phyloP scores from a whole-genome alignment of 2,797 vertebrate genomes.

The Nannoperca obscura region DNA sequence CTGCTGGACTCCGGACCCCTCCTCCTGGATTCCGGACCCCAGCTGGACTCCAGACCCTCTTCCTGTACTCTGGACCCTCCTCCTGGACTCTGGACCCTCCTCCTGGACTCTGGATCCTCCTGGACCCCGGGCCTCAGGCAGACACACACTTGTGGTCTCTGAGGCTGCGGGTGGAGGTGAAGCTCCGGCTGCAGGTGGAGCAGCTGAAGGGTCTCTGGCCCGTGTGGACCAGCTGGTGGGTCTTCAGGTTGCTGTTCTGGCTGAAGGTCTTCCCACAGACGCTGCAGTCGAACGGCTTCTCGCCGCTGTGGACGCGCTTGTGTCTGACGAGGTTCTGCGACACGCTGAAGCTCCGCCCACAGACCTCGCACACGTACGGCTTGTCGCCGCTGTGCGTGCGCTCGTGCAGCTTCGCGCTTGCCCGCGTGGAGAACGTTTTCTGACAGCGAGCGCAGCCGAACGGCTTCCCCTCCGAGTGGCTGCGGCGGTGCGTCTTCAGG shows the following conservation, averaged over 20 bases:
- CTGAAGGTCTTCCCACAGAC: constrained; percentile 70
- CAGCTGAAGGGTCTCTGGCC: constrained; percentile 67
- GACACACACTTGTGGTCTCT: constrained; percentile 50
- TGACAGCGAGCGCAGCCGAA: constrained; percentile 64
- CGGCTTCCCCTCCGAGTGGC: constrained; percentile 62
- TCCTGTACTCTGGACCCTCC: too few relatives aligned
- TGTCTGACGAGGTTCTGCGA: constrained; percentile 70
- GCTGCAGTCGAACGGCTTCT: constrained; percentile 68
- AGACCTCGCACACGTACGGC: constrained; percentile 67
- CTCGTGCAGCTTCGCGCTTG: constrained; percentile 55
- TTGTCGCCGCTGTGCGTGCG: constrained; percentile 68
- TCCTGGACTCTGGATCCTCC: constrained; percentile 14
- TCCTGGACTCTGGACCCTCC: too few relatives aligned
- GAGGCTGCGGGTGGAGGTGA: constrained; percentile 59
- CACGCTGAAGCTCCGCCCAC: constrained; percentile 69
- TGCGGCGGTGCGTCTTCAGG: constrained; percentile 67
- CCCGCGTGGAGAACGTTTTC: constrained; percentile 58
- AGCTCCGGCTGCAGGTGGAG: constrained; percentile 54
- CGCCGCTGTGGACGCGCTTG: constrained; percentile 72
- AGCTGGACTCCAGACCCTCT: too few relatives aligned
- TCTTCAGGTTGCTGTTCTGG: constrained; percentile 73
- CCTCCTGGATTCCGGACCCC: too few relatives aligned
- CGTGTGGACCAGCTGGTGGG: constrained; percentile 64
- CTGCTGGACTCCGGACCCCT: too few relatives aligned
- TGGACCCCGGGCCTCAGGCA: too few relatives aligned